phyloP scores from a whole-genome alignment of 92 coral and sea anemone species.

The Zoanthus gigantus region DNA sequence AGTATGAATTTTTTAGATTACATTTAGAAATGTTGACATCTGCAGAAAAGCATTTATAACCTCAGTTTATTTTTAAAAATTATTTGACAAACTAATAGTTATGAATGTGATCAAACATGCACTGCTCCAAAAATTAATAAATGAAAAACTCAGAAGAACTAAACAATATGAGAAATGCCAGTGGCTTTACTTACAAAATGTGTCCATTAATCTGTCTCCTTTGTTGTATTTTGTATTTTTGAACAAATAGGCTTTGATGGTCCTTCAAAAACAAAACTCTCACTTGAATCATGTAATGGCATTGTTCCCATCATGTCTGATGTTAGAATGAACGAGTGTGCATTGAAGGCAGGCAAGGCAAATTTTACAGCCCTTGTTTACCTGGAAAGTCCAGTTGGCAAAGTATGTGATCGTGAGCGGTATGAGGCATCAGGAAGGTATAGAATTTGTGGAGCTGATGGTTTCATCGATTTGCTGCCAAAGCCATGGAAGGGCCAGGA shows the following conservation, averaged over 20 bases:
- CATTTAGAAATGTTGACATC: too few species aligned
- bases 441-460: constrained; percentile 85
- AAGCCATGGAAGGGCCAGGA: constrained; percentile 69
- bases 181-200: too few species aligned
- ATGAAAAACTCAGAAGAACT: too few species aligned
- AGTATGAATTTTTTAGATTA: too few species aligned
- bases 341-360: constrained; percentile 60
- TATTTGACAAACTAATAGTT: too few species aligned
- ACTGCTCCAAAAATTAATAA: too few species aligned
- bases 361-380: constrained; percentile 75
- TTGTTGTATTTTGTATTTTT: not conserved
- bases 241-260: constrained; percentile 63
- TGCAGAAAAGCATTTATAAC: too few species aligned
- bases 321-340: constrained; percentile 75
- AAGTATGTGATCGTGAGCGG: constrained; percentile 90
- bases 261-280: constrained; percentile 62
- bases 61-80: too few species aligned
- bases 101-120: too few species aligned
- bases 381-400: constrained; percentile 70
- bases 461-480: constrained; percentile 84
- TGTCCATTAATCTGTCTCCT: too few species aligned
- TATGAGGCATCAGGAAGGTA: constrained; percentile 86
- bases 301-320: constrained; percentile 71
- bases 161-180: too few species aligned
- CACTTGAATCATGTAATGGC: constrained; percentile 78